Percentiles rank a stretch among this genome's conserved stretches.
phyloP scores from a whole-genome alignment of 1,140 invertebrate genomes.

The Drosophila kikkawai region DNA sequence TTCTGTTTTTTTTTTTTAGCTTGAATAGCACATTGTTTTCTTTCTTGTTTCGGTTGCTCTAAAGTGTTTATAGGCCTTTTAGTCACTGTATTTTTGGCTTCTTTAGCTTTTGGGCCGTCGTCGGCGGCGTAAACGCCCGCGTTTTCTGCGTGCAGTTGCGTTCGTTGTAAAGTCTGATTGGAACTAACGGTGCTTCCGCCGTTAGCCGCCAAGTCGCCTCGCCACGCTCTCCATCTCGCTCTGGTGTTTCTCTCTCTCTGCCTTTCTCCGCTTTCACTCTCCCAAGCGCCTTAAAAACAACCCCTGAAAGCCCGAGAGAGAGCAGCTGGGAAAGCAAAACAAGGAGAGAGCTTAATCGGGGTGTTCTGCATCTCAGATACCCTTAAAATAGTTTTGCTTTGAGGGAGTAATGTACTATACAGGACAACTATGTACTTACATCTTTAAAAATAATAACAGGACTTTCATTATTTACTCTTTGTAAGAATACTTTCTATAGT shows the following conservation, averaged over 20 bases:
- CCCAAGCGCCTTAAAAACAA: slow-evolving; percentile 10
- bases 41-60: neutral
- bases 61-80: neutral
- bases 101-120: slow-evolving; percentile 41
- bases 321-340: slow-evolving; percentile 14
- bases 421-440: neutral
- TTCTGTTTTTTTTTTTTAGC: neutral
- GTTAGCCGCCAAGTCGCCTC: slow-evolving; percentile 65
- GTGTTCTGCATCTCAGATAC: neutral
- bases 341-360: slow-evolving; percentile 12
- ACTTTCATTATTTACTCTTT: neutral
- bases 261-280: neutral
- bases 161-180: slow-evolving; percentile 72
- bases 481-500: too few relatives aligned
- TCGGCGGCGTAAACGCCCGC: slow-evolving; percentile 62
- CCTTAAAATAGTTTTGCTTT: neutral
- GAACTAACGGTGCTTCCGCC: slow-evolving; percentile 58
- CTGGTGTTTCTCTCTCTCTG: neutral
- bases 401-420: neutral
- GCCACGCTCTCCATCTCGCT: slow-evolving; percentile 5
- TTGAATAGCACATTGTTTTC: neutral
- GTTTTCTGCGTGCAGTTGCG: slow-evolving; percentile 49
- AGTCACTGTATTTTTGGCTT: slow-evolving; percentile 19
- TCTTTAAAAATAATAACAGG: neutral
- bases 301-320: slow-evolving; percentile 19